phyloP scores from a whole-genome alignment of 2,888 invertebrate species.

The Boloria selene region DNA sequence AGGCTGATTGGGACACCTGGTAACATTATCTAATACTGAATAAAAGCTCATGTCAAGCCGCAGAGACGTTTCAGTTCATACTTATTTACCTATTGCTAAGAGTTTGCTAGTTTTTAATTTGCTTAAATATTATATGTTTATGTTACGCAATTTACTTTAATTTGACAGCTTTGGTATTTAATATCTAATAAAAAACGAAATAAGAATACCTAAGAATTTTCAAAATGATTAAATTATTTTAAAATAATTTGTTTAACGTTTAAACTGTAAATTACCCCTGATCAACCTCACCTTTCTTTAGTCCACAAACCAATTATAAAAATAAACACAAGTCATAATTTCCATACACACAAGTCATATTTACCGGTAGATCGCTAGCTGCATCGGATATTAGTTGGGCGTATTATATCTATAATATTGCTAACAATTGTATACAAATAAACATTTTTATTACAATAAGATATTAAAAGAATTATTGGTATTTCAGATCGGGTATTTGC shows the following conservation, averaged over 20 bases:
- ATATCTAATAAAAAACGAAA: too few species aligned
- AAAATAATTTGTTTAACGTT: not conserved
- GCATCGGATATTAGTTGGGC: not conserved
- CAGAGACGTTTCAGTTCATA: constrained; percentile 24
- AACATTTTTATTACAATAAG: not conserved
- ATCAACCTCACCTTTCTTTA: too few species aligned
- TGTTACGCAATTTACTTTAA: not conserved
- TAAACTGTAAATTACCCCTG: too few species aligned
- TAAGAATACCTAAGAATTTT: too few species aligned
- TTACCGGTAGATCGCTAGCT: constrained; percentile 1
- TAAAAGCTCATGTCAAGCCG: constrained; percentile 38
- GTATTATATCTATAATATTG: constrained; percentile 6
- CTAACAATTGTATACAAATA: constrained; percentile 7
- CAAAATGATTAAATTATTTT: not conserved
- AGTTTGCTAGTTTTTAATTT: constrained; percentile 12
- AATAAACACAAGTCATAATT: too few species aligned
- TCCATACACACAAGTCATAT: too few species aligned
- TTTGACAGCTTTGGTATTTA: not conserved
- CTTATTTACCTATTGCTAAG: constrained; percentile 23
- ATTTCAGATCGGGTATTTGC: constrained; percentile 75
- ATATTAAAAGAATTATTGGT: not conserved
- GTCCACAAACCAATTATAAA: too few species aligned
- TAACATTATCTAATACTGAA: constrained; percentile 13
- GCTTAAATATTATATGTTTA: constrained; percentile 2
- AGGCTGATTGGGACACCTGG: not conserved